Evolutionary conservation across 1,140 invertebrate species (phyloP), one percentile per base, ranked within the genome.

Genomic region (Prorops nasuta): DNA sequence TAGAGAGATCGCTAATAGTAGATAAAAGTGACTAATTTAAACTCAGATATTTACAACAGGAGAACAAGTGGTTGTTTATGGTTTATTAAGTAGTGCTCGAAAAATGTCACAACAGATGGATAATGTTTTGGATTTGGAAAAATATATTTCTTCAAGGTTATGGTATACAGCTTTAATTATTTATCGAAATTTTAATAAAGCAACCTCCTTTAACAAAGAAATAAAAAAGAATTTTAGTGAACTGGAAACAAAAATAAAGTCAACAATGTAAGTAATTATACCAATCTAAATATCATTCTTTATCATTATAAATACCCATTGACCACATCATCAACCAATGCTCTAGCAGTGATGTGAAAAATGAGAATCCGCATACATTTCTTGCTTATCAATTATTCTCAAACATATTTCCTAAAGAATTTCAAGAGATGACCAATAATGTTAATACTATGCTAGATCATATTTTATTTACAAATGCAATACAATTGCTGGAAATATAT

Each of bases 111-210:
- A n/a, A n/a, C n/a, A n/a, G n/a, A n/a, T n/a, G n/a, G n/a, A n/a
- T n/a, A 43, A 54, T 36, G n/a, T 51, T n/a, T 42, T 49, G 12
- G 46, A 60, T 6, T 24, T 60, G 8, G 43, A 63, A 28, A 55
- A 58, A 31, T 60, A 38, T 18, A 52, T 65, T 24, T 31, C 38
- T 15, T 57, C 52, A 31, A 60, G 52, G 58, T 60, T 66, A 51
- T 64, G 61, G 59, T 66, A 62, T 41, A 59, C 61, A 31, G 44
- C 59, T 8, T 51, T 38, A 17, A 35, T 42, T 19, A 34, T 54
- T 44, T 44, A 54, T 17, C 32, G 24, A 24, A 49, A 12, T 9
- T 45, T 53, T 49, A 47, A 18, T 4, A 51, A 52, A 28, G 44
- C 21, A 36, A 14, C 49, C 38, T 49, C 39, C 39, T 15, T 32